Evolutionary conservation across 2,113 vertebrate species (phyloP), one percentile per base, ranked within the genome.

Genomic region (Burhinus oedicnemus): DNA sequence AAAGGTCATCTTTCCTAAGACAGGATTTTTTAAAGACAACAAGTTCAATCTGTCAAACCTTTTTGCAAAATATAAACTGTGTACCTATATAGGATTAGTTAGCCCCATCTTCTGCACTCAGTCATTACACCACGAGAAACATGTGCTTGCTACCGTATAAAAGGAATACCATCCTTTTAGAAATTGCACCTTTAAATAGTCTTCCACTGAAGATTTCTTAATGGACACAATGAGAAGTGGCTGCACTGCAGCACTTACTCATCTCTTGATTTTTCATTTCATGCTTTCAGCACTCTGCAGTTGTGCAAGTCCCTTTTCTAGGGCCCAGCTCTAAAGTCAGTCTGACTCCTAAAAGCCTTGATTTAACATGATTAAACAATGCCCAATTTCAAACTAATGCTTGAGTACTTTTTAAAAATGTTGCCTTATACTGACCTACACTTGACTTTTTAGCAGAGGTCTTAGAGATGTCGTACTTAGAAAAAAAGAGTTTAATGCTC

Each of bases 81-180:
- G 32, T 34, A 26, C n/a, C 40, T 49, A 11, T 14, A 4, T 3
- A 69, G 75, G 55, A 90, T 44, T 17, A 78, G 13, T 1, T 36
- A 62, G 20, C 9, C 51, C 10, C 52, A 57, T 2, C 23, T 25
- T 18, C 32, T 44, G 76, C 18, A 38, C 23, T 68, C 72, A 61
- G 55, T 13, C 62, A 27, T 54, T 54, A 60, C 0, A 1, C 19
- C 44, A 40, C 3, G 1, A 66, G 60, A 62, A 91, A 47, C 27
- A 30, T 0, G 6, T 5, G 3, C 49, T 83, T 3, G 0, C 60
- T 81, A 54, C 61, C 21, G 42, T 17, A 32, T 23, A 5, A 26
- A 38, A 30, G 64, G 84, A 86, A 51, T 8, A 13, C 38, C 3
- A 0, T 11, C 58, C 78, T 81, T 76, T 42, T 8, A 57, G 58